Evolutionary conservation across 2,797 vertebrate species (phyloP).

Genomic region (Pseudochirops cupreus): DNA sequence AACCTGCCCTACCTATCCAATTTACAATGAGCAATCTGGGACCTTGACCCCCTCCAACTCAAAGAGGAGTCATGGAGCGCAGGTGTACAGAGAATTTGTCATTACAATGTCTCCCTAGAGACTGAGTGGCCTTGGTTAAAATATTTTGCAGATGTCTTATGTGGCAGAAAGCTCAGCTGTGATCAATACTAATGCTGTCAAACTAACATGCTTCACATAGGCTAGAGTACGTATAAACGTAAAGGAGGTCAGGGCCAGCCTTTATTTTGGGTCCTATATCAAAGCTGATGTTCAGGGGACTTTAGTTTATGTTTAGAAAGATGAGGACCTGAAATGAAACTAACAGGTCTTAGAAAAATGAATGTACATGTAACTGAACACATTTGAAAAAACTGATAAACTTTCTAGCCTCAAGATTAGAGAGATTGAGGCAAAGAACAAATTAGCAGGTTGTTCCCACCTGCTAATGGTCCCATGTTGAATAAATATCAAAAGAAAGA

Average conservation of each 20-base stretch:
- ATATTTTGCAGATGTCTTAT: slow-evolving; percentile 51
- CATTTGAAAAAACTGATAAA: neutral
- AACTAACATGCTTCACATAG: slow-evolving; percentile 27
- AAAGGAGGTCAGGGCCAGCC: neutral
- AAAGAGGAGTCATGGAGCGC: slow-evolving; percentile 34
- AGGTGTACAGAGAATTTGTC: slow-evolving; percentile 50
- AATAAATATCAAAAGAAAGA: neutral
- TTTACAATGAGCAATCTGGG: slow-evolving; percentile 37
- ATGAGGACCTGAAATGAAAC: slow-evolving; percentile 25
- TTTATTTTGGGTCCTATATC: slow-evolving; percentile 60
- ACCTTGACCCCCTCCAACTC: neutral
- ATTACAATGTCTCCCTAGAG: slow-evolving; percentile 54
- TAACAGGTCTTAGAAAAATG: neutral
- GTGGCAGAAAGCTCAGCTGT: slow-evolving; percentile 45
- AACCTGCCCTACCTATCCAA: neutral
- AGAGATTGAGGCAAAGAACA: neutral
- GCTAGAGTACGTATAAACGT: slow-evolving; percentile 32
- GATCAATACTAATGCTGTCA: slow-evolving; percentile 53
- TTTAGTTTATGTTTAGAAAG: slow-evolving; percentile 47
- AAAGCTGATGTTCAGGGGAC: slow-evolving; percentile 22
- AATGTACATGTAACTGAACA: neutral
- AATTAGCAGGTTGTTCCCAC: neutral
- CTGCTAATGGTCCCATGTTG: neutral
- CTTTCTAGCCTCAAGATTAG: neutral
- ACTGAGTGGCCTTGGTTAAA: slow-evolving; percentile 42